Conservation (phyloP, 2,888 invertebrate genomes). For the Meliscaeva auricollis region DNA sequence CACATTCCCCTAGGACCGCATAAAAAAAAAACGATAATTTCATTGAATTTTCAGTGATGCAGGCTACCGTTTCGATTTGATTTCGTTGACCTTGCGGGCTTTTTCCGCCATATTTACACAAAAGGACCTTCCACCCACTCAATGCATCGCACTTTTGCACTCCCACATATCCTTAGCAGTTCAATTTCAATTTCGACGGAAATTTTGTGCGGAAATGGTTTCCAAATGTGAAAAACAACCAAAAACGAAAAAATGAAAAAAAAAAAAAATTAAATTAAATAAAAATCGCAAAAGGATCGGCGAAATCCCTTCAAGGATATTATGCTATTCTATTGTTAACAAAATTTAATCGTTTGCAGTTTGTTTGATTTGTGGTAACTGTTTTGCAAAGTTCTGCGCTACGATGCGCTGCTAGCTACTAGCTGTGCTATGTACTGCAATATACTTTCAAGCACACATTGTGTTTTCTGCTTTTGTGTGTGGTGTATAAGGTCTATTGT, state of each 20-base stretch:
- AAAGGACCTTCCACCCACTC: constrained; percentile 9
- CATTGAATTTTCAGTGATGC: constrained; percentile 2
- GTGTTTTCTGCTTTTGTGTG: background rate
- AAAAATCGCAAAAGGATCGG: constrained; percentile 28
- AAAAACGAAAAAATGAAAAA: background rate
- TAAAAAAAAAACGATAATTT: constrained; percentile 44
- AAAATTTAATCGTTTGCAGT: constrained; percentile 70
- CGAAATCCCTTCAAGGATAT: constrained; percentile 54
- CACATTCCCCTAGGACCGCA: background rate
- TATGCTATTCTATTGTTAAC: constrained; percentile 62
- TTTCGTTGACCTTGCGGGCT: background rate
- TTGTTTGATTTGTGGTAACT: constrained; percentile 64
- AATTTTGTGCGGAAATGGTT: constrained; percentile 35
- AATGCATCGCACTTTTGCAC: background rate
- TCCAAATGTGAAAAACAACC: constrained; percentile 14
- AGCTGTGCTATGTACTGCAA: too few relatives aligned
- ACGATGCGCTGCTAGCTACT: background rate
- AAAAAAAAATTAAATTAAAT: constrained; percentile 25
- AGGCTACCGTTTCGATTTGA: background rate
- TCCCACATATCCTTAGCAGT: constrained; percentile 46
- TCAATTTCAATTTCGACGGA: constrained; percentile 39
- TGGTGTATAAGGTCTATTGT: constrained; percentile 1
- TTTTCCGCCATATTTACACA: background rate
- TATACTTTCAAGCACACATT: background rate
- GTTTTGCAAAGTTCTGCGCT: constrained; percentile 28